Evolutionary conservation across 2,888 invertebrate species (phyloP), one percentile per base, ranked within the genome.

Genomic region (Drosophila algonquin): DNA sequence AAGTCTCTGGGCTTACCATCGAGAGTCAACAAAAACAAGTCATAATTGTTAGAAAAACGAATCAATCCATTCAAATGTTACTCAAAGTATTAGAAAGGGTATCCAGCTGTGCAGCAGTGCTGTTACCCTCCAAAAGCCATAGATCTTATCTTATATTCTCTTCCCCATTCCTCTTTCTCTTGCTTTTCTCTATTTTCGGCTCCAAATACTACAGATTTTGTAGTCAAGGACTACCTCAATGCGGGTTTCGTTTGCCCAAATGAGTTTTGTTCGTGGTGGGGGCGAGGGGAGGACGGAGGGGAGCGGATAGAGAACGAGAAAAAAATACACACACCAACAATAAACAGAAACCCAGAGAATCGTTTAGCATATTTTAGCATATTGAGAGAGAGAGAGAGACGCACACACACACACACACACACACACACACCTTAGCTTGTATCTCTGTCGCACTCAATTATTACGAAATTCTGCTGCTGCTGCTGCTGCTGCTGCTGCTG

Each of bases 201-300:
- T 14, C 30, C 55, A 24, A 45, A 54, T 18, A 2, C 35, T 30
- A 40, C 48, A 63, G 72, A 69, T 75, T 80, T 80, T 68, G 80
- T 80, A 75, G 80, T 70, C 81, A 86, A 86, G 40, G 86, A 86
- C 86, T 86, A 86, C 86, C 86, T 83, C 86, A 86, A 86, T 86
- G 85, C 87, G 80, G 81, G 86, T 86, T 82, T 86, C 64, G 87
- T 86, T 74, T 81, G 79, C 78, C 87, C 65, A 80, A 86, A 85
- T 86, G 77, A 80, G 77, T 51, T 56, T 57, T n/a, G 47, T 10
- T 18, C 45, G 24, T 24, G 24, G 10, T 32, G 12, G 44, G n/a
- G n/a, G n/a, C n/a, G n/a, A n/a, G 45, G 30, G 45, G 16, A 21
- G 9, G n/a, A 14, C 10, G 21, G 40, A 24, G 7, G 50, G 24